Evolutionary conservation across 1,140 invertebrate species (phyloP), one percentile per base, ranked within the genome.

Genomic region (Schlechtendalia chinensis): DNA sequence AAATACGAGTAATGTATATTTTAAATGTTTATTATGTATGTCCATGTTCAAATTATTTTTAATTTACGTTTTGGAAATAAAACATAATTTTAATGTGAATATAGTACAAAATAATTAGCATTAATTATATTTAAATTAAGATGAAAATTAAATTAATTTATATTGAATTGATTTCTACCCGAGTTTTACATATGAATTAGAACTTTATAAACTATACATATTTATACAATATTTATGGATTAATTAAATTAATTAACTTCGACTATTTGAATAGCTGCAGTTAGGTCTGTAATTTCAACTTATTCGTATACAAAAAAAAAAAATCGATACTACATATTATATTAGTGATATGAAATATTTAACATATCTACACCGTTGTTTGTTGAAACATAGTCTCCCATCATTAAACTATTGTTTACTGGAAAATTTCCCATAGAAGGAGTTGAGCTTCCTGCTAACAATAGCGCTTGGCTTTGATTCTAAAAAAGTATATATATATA

Each of bases 391-490:
- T 93, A 93, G 85, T 93, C 92, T 79, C 91, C 92, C 83, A 93
- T 93, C 92, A 93, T 93, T 83, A 93, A 87, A 85, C 90, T 92
- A 84, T 90, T 90, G 86, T 91, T 93, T 82, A 93, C 90, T 81
- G 91, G 91, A 84, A 87, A 89, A 84, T 89, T 88, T 45, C 54
- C 74, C 5, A 77, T 61, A 59, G 58, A 22, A 45, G 32, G 45
- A 17, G 39, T n/a, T 61, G 75, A 47, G 47, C 58, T 16, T 59
- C 29, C 54, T 39, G 72, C 54, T 59, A 77, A 59, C 14, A 61
- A 77, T 19, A 77, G 32, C 24, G 58, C 54, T 79, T 50, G 75
- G 19, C 27, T 61, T 79, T 79, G 58, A 22, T 59, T 88, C 86
- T 88, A 87, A 84, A 29, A 88, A 87, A 22, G 27, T n/a, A n/a